phyloP scores from a whole-genome alignment of 1,140 invertebrate species.

The Glomeris maerens region DNA sequence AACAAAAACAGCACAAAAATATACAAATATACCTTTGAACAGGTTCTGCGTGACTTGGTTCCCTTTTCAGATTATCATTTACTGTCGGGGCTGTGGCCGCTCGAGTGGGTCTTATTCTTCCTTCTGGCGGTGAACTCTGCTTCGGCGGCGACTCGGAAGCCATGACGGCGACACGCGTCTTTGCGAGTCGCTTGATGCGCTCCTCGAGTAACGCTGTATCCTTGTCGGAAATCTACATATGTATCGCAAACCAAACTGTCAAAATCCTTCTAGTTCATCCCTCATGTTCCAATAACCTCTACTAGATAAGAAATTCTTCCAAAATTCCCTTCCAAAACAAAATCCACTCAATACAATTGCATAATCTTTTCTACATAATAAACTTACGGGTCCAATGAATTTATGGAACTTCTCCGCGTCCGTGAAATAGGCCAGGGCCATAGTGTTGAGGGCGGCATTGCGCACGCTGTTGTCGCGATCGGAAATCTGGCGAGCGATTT shows the following conservation, averaged over 20 bases:
- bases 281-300: too few relatives aligned
- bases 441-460: constrained; percentile 85
- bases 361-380: constrained; percentile 1
- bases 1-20: too few relatives aligned
- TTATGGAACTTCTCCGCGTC: constrained; percentile 84
- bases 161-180: constrained; percentile 37
- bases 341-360: background rate
- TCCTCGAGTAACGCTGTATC: constrained; percentile 86
- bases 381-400: constrained; percentile 66
- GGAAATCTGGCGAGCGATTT: constrained; percentile 84
- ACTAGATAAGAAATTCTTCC: too few relatives aligned
- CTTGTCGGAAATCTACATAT: constrained; percentile 71
- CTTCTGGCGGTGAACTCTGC: constrained; percentile 9
- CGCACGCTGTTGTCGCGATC: constrained; percentile 92
- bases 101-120: too few relatives aligned
- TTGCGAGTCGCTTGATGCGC: constrained; percentile 74
- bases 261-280: too few relatives aligned
- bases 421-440: constrained; percentile 77
- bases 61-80: too few relatives aligned
- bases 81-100: too few relatives aligned
- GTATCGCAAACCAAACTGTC: too few relatives aligned
- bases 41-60: too few relatives aligned
- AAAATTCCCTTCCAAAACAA: too few relatives aligned
- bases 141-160: background rate
- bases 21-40: too few relatives aligned